phyloP scores from a whole-genome alignment of 2,113 vertebrate genomes.

The Bos javanicus region DNA sequence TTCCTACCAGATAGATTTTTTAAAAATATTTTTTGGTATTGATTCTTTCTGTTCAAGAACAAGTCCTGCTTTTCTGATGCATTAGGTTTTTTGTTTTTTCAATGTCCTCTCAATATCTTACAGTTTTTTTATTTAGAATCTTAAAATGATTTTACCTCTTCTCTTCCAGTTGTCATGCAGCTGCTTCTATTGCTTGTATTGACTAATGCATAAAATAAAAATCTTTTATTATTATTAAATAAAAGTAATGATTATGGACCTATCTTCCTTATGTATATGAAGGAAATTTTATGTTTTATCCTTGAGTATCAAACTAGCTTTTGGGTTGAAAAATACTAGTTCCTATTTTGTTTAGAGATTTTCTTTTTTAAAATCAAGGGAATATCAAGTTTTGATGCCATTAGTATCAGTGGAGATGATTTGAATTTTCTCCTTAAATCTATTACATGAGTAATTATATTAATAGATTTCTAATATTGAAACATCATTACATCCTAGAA shows the following conservation, averaged over 20 bases:
- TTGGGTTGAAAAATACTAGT: background rate
- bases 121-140: background rate
- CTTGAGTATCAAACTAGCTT: background rate
- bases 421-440: background rate
- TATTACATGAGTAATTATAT: background rate
- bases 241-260: background rate
- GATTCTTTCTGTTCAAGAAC: background rate
- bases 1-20: background rate
- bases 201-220: background rate
- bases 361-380: constrained; percentile 19
- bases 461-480: constrained; percentile 21
- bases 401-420: background rate
- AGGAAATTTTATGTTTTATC: background rate
- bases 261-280: background rate
- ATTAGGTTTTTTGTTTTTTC: background rate
- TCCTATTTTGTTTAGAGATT: background rate
- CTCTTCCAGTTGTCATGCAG: background rate
- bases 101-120: background rate
- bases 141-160: constrained; percentile 26
- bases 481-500: background rate
- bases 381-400: background rate
- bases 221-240: background rate
- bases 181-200: background rate
- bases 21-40: background rate
- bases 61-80: background rate